A percentile compares a stretch with the other conserved stretches of the same genome.
These are phyloP conservation scores for Linnaemya vulpina DNA, from an alignment of 2,888 invertebrate species.

Conservation along the genomic window DNA sequence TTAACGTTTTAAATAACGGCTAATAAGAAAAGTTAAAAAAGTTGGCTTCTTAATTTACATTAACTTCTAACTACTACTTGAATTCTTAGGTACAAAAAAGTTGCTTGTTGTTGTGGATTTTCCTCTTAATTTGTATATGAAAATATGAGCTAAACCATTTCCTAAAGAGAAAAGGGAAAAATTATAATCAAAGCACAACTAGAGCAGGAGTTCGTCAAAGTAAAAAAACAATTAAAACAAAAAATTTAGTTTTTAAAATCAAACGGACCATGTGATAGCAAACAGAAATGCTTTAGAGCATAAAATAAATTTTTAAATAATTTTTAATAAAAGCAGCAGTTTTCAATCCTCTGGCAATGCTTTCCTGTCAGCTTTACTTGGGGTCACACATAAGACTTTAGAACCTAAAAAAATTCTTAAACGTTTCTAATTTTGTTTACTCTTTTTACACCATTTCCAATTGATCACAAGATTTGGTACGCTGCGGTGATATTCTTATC, in stretches of 20 bases:
- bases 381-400: too few relatives aligned
- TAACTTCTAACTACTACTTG: constrained; percentile 41
- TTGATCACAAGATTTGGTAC: constrained; percentile 80
- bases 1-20: constrained; percentile 59
- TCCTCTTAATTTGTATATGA: constrained; percentile 55
- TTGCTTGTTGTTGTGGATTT: constrained; percentile 34
- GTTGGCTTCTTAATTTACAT: constrained; percentile 5
- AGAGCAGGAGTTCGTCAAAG: not conserved
- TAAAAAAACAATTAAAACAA: not conserved
- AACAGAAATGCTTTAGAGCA: not conserved
- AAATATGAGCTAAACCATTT: constrained; percentile 62
- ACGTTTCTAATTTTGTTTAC: not conserved
- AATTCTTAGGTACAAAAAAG: constrained; percentile 62
- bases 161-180: constrained; percentile 29
- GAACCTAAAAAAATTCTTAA: too few relatives aligned
- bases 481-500: constrained; percentile 71
- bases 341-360: not conserved
- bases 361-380: not conserved
- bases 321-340: not conserved
- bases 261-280: not conserved
- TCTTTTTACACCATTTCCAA: constrained; percentile 76
- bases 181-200: not conserved
- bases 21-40: constrained; percentile 31
- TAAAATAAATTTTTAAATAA: not conserved
- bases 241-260: not conserved